Percentiles rank a stretch among this genome's conserved stretches.
Evolutionary conservation across 2,888 invertebrate genomes (phyloP).

Genomic region (Melolontha melolontha): DNA sequence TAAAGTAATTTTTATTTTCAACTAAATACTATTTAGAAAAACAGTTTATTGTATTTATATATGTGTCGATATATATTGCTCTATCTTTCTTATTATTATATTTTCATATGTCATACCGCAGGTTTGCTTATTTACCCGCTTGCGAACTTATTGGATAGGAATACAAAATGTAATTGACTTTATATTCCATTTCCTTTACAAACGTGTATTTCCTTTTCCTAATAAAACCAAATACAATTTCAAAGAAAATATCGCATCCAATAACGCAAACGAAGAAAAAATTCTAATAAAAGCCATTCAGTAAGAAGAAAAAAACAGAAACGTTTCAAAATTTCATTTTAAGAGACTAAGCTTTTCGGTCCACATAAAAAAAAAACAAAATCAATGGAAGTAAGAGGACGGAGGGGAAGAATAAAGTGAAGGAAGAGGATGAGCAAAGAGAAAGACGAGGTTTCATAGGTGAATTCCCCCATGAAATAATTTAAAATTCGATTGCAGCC

Average conservation of each 20-base stretch:
- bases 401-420: conserved; percentile 3
- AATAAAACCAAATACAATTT: conserved; percentile 23
- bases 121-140: neutral
- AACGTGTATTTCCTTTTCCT: conserved; percentile 9
- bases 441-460: conserved; percentile 6
- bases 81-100: no score
- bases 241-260: conserved; percentile 14
- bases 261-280: conserved; percentile 19
- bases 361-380: conserved; percentile 27
- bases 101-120: neutral
- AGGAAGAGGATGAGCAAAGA: conserved; percentile 12
- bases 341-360: conserved; percentile 26
- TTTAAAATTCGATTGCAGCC: conserved; percentile 38
- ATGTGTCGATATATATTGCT: no score
- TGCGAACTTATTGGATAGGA: conserved; percentile 2
- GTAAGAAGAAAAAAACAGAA: conserved; percentile 12
- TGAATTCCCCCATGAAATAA: conserved; percentile 29
- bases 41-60: no score
- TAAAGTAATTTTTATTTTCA: no score
- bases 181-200: conserved; percentile 15
- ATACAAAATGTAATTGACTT: conserved; percentile 19
- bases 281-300: conserved; percentile 22
- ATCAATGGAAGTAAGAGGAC: conserved; percentile 21
- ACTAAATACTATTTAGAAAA: no score
- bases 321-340: conserved; percentile 35